Evolutionary conservation across 1,140 invertebrate genomes (phyloP), one percentile per base, ranked within the genome.

Genomic region (Planococcus citri): DNA sequence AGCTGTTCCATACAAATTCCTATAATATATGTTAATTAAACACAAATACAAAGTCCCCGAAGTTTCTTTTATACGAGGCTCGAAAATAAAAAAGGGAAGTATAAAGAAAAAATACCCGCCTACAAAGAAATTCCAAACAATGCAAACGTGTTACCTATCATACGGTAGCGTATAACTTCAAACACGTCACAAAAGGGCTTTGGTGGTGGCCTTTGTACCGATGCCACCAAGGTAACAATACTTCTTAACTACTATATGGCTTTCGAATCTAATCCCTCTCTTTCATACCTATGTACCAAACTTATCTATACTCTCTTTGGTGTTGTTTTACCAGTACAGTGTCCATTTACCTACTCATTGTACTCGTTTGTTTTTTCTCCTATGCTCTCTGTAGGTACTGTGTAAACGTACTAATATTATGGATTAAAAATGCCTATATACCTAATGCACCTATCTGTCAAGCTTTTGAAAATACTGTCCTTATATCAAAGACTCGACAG

Each of bases 21-120:
- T 64, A 64, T 64, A 64, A 64, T 64, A 64, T 64, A 64, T 64
- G 60, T 64, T 64, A 64, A 64, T 64, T 64, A 64, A 64, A 64
- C 60, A 64, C 60, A 64, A 64, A 64, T 64, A 64, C 60, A 64
- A 64, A 64, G 60, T 64, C 60, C 60, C 60, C 60, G 25, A 25
- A 64, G 60, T 64, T 64, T 64, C 60, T 64, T 64, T 64, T 25
- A 64, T 64, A 27, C 25, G 2, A 27, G 60, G 9, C 60, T 25
- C 22, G 25, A 64, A 64, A 64, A 64, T 24, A 17, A 25, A 17
- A n/a, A 25, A 64, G 21, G 25, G 22, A 64, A 10, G 17, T 24
- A 64, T 64, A 64, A 24, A 64, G 60, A 27, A 64, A 58, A 64
- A 64, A 64, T 64, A 64, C 60, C 60, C 60, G 60, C 60, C 60